Evolutionary conservation across 2,113 vertebrate genomes (phyloP), one percentile per base, ranked within the genome.

Genomic region (Perca fluviatilis): DNA sequence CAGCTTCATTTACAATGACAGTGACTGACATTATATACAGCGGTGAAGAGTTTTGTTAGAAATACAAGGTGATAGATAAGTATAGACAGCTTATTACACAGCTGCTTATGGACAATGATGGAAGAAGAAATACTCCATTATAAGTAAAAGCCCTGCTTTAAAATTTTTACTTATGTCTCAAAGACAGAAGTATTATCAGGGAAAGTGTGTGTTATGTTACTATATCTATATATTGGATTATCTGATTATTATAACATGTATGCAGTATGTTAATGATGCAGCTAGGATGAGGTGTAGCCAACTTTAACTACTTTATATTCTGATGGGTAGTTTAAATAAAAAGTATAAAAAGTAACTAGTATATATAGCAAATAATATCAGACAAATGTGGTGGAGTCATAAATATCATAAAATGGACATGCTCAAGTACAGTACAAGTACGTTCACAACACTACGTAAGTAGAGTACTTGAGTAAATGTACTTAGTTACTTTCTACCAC

Each of bases 1-100:
- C 27, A 18, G 60, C 64, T 75, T 76, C n/a, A 50, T 71, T 61
- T 43, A 65, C 9, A 27, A 40, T 30, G 50, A 78, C 4, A 15
- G 40, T 9, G 23, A 43, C 10, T 51, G 72, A 69, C 43, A 53
- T 61, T 25, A 50, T 27, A 16, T 36, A n/a, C 36, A 50, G 54
- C 36, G 65, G 72, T 54, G 13, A 6, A 50, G 61, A 64, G n/a
- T 18, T 36, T n/a, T 50, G 36, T 25, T 16, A 21, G n/a, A 71
- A 83, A 73, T 50, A 30, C 4, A 51, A 65, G 16, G 3, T 15
- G 11, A 63, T 13, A 23, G 15, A 70, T 63, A 15, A 74, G 25
- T 23, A 75, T 6, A 63, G 1, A 69, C 62, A 65, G 36, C 5
- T 43, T 19, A 46, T 71, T 46, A 62, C 8, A 56, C 47, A 69